These are phyloP conservation scores for Cryptosula pallasiana DNA, from an alignment of 2,888 invertebrate species.

Conservation along the genomic window DNA sequence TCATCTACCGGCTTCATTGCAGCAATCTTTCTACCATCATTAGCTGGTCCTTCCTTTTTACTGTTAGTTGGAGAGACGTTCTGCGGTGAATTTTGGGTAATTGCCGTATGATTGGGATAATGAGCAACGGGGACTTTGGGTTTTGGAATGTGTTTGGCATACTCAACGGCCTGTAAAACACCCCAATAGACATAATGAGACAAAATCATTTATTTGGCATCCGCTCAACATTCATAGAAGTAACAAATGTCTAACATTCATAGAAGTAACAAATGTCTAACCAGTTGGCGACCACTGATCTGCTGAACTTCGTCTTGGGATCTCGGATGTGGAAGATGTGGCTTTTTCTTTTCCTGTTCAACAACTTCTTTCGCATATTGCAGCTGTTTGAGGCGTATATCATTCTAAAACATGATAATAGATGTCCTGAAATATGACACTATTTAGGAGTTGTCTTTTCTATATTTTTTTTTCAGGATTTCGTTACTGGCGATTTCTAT, in stretches of 20 bases:
- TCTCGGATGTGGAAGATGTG: not conserved
- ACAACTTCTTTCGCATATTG: slow-evolving; percentile 21
- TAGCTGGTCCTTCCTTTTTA: not conserved
- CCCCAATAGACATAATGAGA: too few relatives aligned
- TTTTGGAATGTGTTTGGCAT: slow-evolving; percentile 18
- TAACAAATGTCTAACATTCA: too few relatives aligned
- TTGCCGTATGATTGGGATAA: not conserved
- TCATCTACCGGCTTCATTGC: not conserved
- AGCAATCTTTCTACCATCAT: not conserved
- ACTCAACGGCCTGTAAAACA: slow-evolving; percentile 18
- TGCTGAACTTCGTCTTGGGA: not conserved
- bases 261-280: too few relatives aligned
- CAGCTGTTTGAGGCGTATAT: not conserved
- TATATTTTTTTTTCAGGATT: too few relatives aligned
- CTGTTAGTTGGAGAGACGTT: not conserved
- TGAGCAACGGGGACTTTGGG: not conserved
- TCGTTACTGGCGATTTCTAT: too few relatives aligned
- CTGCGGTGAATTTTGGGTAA: too few relatives aligned
- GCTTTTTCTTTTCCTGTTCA: slow-evolving; percentile 28
- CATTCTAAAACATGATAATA: too few relatives aligned
- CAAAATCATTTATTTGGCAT: too few relatives aligned
- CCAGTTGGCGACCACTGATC: slow-evolving; percentile 8
- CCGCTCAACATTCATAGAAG: too few relatives aligned
- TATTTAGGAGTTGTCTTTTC: too few relatives aligned
- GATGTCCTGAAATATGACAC: too few relatives aligned